Evolutionary conservation across 2,113 vertebrate species (phyloP).

Genomic region (Collichthys lucidus): DNA sequence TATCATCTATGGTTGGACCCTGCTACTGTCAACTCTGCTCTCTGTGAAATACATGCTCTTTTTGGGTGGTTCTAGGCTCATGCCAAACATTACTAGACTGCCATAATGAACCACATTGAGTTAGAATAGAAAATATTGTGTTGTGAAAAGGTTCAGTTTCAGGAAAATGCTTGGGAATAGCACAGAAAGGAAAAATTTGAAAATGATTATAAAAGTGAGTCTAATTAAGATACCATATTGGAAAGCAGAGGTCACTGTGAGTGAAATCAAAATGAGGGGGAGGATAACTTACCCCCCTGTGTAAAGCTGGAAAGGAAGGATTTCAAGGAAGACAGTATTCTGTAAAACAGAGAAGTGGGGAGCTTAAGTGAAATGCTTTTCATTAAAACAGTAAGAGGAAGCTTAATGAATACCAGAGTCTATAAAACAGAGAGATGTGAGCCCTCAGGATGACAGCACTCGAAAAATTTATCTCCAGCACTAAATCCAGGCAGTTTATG

Average conservation of each 20-base stretch:
- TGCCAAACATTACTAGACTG: constrained; percentile 32
- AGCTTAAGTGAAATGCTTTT: constrained; percentile 61
- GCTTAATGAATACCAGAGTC: constrained; percentile 62
- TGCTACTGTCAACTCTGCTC: constrained; percentile 57
- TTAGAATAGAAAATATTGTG: constrained; percentile 33
- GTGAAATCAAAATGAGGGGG: constrained; percentile 12
- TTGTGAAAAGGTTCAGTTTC: constrained; percentile 39
- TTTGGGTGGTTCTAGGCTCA: constrained; percentile 18
- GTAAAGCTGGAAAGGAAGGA: constrained; percentile 32
- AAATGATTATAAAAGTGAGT: constrained; percentile 16
- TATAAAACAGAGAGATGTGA: constrained; percentile 57
- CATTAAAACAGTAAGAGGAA: constrained; percentile 61
- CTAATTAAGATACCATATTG: constrained; percentile 5
- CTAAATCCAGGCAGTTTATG: constrained; percentile 60
- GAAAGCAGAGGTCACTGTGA: constrained; percentile 2
- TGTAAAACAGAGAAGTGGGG: constrained; percentile 44
- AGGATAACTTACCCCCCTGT: constrained; percentile 43
- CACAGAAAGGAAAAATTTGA: not conserved
- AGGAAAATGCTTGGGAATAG: constrained; percentile 14
- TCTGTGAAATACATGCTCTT: constrained; percentile 40
- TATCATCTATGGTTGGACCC: constrained; percentile 48
- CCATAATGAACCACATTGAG: constrained; percentile 38
- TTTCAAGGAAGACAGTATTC: constrained; percentile 46
- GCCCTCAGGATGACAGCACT: constrained; percentile 62
- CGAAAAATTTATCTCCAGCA: constrained; percentile 39